phyloP scores from a whole-genome alignment of 2,797 vertebrate species.

The Chromobotia macracanthus region DNA sequence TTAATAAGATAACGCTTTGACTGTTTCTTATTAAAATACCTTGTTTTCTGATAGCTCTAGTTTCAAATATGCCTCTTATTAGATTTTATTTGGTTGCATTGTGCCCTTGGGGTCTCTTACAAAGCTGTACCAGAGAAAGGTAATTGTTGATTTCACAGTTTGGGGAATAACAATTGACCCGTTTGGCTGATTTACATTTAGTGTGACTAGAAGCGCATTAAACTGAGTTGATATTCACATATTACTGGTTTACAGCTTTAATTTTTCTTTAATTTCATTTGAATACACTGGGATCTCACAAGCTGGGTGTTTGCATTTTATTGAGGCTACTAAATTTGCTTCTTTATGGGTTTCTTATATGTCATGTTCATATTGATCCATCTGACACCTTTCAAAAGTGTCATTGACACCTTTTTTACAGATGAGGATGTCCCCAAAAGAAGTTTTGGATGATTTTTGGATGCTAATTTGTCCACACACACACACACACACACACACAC shows the following conservation, averaged over 20 bases:
- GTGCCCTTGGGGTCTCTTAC: constrained; percentile 36
- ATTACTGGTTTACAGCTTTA: constrained; percentile 37
- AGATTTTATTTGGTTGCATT: constrained; percentile 30
- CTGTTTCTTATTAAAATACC: constrained; percentile 44
- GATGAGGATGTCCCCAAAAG: too few relatives aligned
- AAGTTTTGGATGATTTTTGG: too few relatives aligned
- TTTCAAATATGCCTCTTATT: constrained; percentile 44
- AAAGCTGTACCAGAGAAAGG: constrained; percentile 24
- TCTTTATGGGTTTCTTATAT: not conserved
- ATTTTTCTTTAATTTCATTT: constrained; percentile 33
- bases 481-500: too few relatives aligned
- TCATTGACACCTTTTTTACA: too few relatives aligned
- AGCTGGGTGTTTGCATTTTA: not conserved
- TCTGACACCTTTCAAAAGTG: too few relatives aligned
- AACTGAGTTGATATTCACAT: constrained; percentile 15
- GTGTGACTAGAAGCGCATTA: constrained; percentile 34
- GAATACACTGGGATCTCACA: constrained; percentile 4
- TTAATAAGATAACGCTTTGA: constrained; percentile 41
- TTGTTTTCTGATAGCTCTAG: constrained; percentile 26
- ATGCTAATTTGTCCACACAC: too few relatives aligned
- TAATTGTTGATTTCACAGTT: constrained; percentile 45
- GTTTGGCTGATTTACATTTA: constrained; percentile 38
- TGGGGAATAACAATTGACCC: constrained; percentile 44
- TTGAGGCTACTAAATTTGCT: not conserved
- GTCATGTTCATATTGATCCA: not conserved